Base-by-base conservation (phyloP, 2,888 invertebrate species). In the Automeris io region DNA sequence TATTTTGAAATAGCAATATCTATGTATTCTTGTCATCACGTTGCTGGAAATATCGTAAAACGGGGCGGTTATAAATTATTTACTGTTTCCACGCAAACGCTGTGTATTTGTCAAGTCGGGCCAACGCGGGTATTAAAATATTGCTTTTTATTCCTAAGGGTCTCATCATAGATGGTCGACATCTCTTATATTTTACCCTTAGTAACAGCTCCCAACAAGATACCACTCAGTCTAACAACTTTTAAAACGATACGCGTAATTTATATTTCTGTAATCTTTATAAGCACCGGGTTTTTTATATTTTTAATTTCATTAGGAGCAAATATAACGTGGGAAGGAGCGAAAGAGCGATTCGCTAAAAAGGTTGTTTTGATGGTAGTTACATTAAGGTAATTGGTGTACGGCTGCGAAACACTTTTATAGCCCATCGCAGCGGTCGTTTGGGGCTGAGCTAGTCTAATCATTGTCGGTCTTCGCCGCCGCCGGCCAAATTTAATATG, bases 331-430 rank as follows among this genome's bases (percentile, higher is more conserved):
- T 75, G 71, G 65, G 71, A 73, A 70, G 64, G 61, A 66, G 56
- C 57, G 56, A 57, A 63, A 61, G 68, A 73, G 54, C 67, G 65
- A 72, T 77, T 70, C 66, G 69, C 70, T 73, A 72, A 80, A 79
- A 80, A 77, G 75, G 74, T 72, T 76, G 67, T 78, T 78, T 71
- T 71, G 73, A 73, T 75, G 78, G 76, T 73, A 73, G 76, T 73
- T 74, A 79, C 81, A 82, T 82, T 82, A 80, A 79, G 70, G 76
- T 83, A 81, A 85, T 83, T 82, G 82, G 70, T 73, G 63, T 75
- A 74, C 72, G 74, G 69, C 70, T 75, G 67, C 70, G 70, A 74
- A 81, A 80, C 72, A 78, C 71, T 77, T 81, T 82, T 81, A 79
- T 76, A 66, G 76, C 64, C 74, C 66, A 74, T 74, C 67, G 73